A percentile compares a stretch with the other conserved stretches of the same genome.
phyloP scores from a whole-genome alignment of 2,113 vertebrate genomes.

The Sinocyclocheilus anophthalmus region DNA sequence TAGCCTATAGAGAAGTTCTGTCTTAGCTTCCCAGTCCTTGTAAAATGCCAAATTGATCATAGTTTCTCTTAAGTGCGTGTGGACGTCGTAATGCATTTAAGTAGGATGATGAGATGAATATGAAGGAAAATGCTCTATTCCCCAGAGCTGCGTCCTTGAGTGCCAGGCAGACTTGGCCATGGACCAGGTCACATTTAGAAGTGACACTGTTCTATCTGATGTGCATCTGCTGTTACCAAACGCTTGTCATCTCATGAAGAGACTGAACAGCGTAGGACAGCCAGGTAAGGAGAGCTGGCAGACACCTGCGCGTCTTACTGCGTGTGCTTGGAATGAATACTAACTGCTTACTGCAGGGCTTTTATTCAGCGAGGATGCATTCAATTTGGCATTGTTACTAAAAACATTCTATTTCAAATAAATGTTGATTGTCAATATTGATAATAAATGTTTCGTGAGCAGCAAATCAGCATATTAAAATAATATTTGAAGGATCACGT shows the following conservation, averaged over 20 bases:
- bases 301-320: no score
- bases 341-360: background rate
- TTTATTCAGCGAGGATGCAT: background rate
- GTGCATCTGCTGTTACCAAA: slow-evolving; percentile 81
- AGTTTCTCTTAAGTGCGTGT: background rate
- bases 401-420: no score
- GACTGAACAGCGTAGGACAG: slow-evolving; percentile 81
- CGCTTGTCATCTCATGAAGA: slow-evolving; percentile 81
- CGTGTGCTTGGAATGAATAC: background rate
- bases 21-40: background rate
- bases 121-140: background rate
- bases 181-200: slow-evolving; percentile 80
- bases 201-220: slow-evolving; percentile 85
- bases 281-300: slow-evolving; percentile 74
- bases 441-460: no score
- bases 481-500: no score
- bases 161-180: slow-evolving; percentile 65
- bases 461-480: no score
- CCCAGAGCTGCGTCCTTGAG: background rate
- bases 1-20: background rate
- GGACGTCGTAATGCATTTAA: background rate
- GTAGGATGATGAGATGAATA: background rate
- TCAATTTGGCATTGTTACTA: background rate
- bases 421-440: no score
- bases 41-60: background rate